These are phyloP conservation scores for Oncorhynchus gorbuscha DNA, from an alignment of 2,113 vertebrate genomes.

Conservation along the genomic window DNA sequence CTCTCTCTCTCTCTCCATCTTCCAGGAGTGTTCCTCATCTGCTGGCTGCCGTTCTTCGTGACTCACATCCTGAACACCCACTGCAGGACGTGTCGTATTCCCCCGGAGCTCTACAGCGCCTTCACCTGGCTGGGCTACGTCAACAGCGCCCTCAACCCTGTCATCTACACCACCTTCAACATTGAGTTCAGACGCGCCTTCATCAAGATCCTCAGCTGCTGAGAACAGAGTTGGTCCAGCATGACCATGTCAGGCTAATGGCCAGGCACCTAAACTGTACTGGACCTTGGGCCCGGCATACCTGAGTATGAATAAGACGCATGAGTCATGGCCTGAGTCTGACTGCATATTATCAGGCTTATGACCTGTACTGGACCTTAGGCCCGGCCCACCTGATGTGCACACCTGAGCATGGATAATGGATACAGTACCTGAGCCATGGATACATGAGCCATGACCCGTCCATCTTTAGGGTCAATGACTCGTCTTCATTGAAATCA, in stretches of 20 bases:
- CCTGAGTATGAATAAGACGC: too few relatives aligned
- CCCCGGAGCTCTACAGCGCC: conserved; percentile 85
- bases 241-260: too few relatives aligned
- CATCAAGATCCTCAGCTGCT: conserved; percentile 91
- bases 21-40: conserved; percentile 89
- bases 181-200: conserved; percentile 90
- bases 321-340: too few relatives aligned
- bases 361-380: neutral
- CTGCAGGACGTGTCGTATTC: conserved; percentile 83
- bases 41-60: conserved; percentile 96
- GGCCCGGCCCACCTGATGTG: neutral
- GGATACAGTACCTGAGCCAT: too few relatives aligned
- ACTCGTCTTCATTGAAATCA: too few relatives aligned
- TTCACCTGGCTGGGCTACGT: conserved; percentile 93
- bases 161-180: conserved; percentile 96
- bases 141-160: conserved; percentile 91
- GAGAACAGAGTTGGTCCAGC: conserved; percentile 26
- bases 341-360: too few relatives aligned
- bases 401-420: too few relatives aligned
- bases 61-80: conserved; percentile 90
- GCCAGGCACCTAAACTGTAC: too few relatives aligned
- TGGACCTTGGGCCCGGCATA: too few relatives aligned
- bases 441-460: too few relatives aligned
- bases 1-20: conserved; percentile 23
- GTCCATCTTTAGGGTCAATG: too few relatives aligned